Evolutionary conservation across 2,888 invertebrate genomes (phyloP).

Genomic region (Metopia argyrocephala): DNA sequence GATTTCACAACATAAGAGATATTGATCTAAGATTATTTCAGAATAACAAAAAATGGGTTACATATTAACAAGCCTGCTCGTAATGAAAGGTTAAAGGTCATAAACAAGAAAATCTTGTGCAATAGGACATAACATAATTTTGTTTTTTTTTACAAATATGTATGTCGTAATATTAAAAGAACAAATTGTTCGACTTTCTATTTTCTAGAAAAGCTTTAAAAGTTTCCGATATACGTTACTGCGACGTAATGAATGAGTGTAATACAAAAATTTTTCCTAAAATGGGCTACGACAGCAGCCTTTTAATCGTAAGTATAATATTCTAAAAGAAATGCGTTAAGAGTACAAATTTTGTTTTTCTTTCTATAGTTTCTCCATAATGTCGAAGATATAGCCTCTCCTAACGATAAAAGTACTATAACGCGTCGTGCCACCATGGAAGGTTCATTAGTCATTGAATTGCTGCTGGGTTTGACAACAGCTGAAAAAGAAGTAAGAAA

Average conservation of each 20-base stretch:
- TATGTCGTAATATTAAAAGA: neutral
- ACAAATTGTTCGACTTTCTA: neutral
- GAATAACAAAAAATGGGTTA: no score
- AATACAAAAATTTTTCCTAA: constrained; percentile 65
- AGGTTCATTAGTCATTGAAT: constrained; percentile 67
- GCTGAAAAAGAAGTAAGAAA: constrained; percentile 72
- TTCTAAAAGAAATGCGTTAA: neutral
- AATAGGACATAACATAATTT: no score
- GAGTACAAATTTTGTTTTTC: neutral
- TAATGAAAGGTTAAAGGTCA: no score
- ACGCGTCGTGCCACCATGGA: constrained; percentile 60
- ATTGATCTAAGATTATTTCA: no score
- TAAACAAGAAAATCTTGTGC: no score
- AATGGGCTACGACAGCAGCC: constrained; percentile 21
- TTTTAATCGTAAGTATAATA: constrained; percentile 53
- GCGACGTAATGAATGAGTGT: constrained; percentile 69
- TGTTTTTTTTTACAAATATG: neutral
- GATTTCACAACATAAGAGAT: no score
- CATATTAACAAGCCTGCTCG: no score
- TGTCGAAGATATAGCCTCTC: constrained; percentile 71
- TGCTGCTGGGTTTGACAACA: constrained; percentile 67
- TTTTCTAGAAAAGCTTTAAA: constrained; percentile 59
- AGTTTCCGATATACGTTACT: constrained; percentile 58
- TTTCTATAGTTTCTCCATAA: constrained; percentile 71
- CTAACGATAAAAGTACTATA: constrained; percentile 67